Evolutionary conservation across 2,888 invertebrate species (phyloP).

Genomic region (Cataglyphis albicans): DNA sequence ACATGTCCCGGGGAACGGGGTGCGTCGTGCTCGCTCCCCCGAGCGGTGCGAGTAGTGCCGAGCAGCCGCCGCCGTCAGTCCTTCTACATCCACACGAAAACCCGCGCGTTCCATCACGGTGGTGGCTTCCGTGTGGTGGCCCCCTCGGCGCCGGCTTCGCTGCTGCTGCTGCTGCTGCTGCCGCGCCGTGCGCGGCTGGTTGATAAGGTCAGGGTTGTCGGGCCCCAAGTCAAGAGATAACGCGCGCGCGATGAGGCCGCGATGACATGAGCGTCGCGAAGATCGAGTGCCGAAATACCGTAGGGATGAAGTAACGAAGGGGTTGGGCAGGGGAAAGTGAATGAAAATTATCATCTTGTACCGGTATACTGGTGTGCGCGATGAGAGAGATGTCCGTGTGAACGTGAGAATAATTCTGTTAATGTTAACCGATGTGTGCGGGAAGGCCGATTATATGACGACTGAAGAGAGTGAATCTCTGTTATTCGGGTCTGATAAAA

Average conservation of each 20-base stretch:
- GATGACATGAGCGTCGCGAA: slow-evolving; percentile 6
- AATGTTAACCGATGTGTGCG: slow-evolving; percentile 44
- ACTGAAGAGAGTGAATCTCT: slow-evolving; percentile 20
- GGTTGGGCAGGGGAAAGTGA: slow-evolving; percentile 15
- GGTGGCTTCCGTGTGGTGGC: slow-evolving; percentile 73
- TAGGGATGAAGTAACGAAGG: slow-evolving; percentile 17
- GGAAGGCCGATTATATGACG: slow-evolving; percentile 21
- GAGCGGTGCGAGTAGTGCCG: slow-evolving; percentile 45
- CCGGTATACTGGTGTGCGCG: slow-evolving; percentile 31
- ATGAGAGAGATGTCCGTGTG: slow-evolving; percentile 41
- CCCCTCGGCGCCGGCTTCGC: slow-evolving; percentile 70
- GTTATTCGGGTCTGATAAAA: slow-evolving; percentile 14
- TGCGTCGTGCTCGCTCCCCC: slow-evolving; percentile 31
- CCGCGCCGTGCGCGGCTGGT: slow-evolving; percentile 62
- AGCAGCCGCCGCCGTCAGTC: slow-evolving; percentile 77
- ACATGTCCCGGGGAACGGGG: slow-evolving; percentile 78
- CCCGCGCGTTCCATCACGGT: slow-evolving; percentile 80
- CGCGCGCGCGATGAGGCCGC: slow-evolving; percentile 37
- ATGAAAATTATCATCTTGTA: slow-evolving; percentile 22
- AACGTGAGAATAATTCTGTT: slow-evolving; percentile 30
- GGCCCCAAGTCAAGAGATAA: slow-evolving; percentile 39
- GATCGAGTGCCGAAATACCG: slow-evolving; percentile 37
- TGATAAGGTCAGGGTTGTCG: slow-evolving; percentile 35
- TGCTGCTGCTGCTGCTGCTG: slow-evolving; percentile 57
- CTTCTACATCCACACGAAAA: slow-evolving; percentile 81